Conservation (phyloP, 2,888 invertebrate species). For the Diabrotica balteata region DNA sequence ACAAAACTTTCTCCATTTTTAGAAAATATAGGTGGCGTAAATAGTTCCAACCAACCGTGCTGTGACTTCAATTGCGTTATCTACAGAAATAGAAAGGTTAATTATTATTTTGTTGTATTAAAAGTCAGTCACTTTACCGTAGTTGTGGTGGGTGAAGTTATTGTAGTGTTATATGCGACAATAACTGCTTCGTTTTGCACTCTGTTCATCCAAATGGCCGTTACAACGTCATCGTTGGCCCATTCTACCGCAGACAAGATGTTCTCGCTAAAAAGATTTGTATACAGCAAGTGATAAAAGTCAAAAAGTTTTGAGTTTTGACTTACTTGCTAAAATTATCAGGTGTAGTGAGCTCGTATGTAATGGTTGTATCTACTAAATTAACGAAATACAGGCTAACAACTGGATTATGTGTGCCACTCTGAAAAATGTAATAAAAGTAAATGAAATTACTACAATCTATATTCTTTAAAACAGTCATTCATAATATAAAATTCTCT, state of each 20-base stretch:
- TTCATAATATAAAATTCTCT: no score
- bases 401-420: conserved; percentile 72
- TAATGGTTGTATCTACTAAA: conserved; percentile 56
- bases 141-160: conserved; percentile 18
- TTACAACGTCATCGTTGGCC: conserved; percentile 72
- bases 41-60: conserved; percentile 82
- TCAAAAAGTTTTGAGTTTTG: conserved; percentile 16
- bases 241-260: conserved; percentile 78
- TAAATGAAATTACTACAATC: no score
- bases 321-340: conserved; percentile 55
- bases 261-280: conserved; percentile 58
- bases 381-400: conserved; percentile 69
- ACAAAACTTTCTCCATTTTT: conserved; percentile 72
- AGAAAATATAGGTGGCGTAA: conserved; percentile 74
- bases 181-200: conserved; percentile 76
- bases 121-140: conserved; percentile 13
- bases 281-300: background rate
- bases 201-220: conserved; percentile 88
- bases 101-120: background rate
- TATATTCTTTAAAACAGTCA: no score
- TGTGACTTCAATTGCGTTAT: conserved; percentile 60
- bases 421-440: conserved; percentile 55
- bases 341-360: conserved; percentile 49
- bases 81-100: conserved; percentile 54
- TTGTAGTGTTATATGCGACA: conserved; percentile 48